Evolutionary conservation across 2,888 invertebrate species (phyloP).

Genomic region (Cosmorhoe ocellata): DNA sequence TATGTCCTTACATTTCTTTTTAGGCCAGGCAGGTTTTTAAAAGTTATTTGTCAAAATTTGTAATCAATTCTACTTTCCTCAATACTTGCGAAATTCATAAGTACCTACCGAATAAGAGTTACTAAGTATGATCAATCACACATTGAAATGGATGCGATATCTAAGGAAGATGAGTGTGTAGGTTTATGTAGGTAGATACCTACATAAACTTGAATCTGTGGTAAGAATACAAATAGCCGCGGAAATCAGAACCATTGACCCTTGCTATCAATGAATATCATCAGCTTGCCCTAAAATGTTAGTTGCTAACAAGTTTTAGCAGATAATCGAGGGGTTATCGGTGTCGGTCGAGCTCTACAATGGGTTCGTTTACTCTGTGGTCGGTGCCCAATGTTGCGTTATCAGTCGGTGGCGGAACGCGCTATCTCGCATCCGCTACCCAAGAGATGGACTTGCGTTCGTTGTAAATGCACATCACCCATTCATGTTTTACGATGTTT

Average conservation of each 20-base stretch:
- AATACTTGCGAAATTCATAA: too few species aligned
- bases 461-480: conserved; percentile 29
- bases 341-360: conserved; percentile 34
- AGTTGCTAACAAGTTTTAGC: conserved; percentile 45
- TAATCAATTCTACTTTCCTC: too few species aligned
- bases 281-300: conserved; percentile 29
- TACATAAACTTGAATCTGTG: background rate
- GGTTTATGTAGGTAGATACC: too few species aligned
- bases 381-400: conserved; percentile 60
- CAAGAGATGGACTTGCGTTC: conserved; percentile 28
- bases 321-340: conserved; percentile 65
- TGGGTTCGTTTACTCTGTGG: conserved; percentile 68
- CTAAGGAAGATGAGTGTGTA: too few species aligned
- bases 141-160: background rate
- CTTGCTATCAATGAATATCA: conserved; percentile 21
- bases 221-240: conserved; percentile 13
- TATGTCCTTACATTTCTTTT: background rate
- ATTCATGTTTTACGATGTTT: conserved; percentile 23
- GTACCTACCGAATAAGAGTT: background rate
- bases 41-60: too few species aligned
- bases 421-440: conserved; percentile 69
- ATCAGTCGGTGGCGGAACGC: conserved; percentile 69
- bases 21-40: too few species aligned
- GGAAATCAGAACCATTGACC: conserved; percentile 23
- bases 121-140: background rate